Evolutionary conservation across 2,888 invertebrate genomes (phyloP).

Genomic region (Clepsis dumicolana): DNA sequence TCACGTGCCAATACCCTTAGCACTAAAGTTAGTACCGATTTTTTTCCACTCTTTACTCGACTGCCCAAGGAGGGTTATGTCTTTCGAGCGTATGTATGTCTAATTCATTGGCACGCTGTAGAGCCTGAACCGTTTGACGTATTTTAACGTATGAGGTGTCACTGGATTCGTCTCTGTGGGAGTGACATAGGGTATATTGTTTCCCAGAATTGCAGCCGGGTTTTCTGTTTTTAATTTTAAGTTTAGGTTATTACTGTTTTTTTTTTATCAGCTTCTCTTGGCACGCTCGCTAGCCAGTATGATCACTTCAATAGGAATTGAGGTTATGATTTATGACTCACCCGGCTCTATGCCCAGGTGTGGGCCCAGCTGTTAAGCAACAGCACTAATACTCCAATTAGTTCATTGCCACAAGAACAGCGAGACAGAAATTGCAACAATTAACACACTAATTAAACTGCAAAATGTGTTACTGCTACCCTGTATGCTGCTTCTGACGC

Average conservation of each 20-base stretch:
- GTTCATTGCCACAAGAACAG: conserved; percentile 23
- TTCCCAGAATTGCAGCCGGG: no score
- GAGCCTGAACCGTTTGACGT: no score
- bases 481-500: conserved; percentile 14
- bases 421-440: conserved; percentile 17
- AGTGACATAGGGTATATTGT: no score
- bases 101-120: no score
- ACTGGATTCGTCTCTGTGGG: no score
- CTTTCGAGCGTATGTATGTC: no score
- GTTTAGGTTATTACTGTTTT: background rate
- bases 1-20: no score
- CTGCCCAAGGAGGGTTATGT: no score
- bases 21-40: no score
- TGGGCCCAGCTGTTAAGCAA: background rate
- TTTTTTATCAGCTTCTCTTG: background rate
- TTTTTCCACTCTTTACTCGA: no score
- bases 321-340: conserved; percentile 4
- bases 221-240: no score
- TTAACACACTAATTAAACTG: conserved; percentile 30
- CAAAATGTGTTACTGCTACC: conserved; percentile 27
- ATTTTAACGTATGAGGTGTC: no score
- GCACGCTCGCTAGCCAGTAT: background rate
- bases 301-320: background rate
- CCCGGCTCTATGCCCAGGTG: conserved; percentile 4
- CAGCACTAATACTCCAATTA: background rate